A percentile compares a stretch with the other conserved stretches of the same genome.
Conservation (phyloP, 2,113 vertebrate species). For the Chroicocephalus ridibundus region DNA sequence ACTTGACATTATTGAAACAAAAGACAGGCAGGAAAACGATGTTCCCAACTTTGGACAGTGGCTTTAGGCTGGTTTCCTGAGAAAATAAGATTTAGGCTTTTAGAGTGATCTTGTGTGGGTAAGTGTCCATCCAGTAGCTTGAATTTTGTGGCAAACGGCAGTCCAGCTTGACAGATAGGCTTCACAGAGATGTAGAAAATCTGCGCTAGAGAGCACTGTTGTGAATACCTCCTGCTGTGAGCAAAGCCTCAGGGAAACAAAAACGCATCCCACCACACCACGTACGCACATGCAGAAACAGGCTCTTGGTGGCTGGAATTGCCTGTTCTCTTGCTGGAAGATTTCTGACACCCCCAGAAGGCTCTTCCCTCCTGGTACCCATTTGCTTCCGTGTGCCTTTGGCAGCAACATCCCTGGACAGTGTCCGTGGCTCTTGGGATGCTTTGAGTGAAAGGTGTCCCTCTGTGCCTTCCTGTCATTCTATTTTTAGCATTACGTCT, state of each 20-base stretch:
- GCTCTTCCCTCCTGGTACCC: not conserved
- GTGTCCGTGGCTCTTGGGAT: not conserved
- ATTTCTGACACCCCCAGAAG: not conserved
- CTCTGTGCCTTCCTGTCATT: not conserved
- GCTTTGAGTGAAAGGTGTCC: not conserved
- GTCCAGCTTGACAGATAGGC: not conserved
- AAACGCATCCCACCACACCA: not conserved
- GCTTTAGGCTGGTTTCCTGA: not conserved
- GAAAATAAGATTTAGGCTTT: not conserved
- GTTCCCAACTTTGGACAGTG: not conserved
- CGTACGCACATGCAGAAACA: fast-evolving
- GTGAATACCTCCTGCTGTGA: not conserved
- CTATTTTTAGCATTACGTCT: not conserved
- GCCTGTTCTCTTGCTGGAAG: not conserved
- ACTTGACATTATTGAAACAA: not conserved
- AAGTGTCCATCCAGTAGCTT: not conserved
- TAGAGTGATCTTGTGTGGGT: not conserved
- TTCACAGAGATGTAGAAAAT: not conserved
- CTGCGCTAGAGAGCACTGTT: not conserved
- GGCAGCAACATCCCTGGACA: not conserved
- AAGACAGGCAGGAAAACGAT: not conserved
- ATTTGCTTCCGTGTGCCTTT: not conserved
- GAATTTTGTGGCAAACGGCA: not conserved
- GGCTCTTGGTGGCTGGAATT: not conserved
- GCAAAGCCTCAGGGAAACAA: not conserved